These are phyloP conservation scores for Protobothrops mucrosquamatus DNA, from an alignment of 2,113 vertebrate species.

Conservation along the genomic window DNA sequence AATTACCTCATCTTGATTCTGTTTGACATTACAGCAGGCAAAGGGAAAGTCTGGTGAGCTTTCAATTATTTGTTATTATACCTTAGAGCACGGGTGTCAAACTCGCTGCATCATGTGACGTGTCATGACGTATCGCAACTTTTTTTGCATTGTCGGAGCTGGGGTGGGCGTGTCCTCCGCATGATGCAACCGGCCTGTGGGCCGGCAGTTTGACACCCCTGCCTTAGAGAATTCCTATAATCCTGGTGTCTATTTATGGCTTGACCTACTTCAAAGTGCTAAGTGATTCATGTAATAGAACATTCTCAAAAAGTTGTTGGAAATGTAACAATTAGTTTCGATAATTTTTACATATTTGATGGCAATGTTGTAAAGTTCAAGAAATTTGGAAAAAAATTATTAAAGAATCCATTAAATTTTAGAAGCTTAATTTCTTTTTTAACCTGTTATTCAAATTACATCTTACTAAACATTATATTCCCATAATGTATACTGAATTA, in stretches of 20 bases:
- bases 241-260: not conserved
- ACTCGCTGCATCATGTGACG: too few relatives aligned
- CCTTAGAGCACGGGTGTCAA: not conserved
- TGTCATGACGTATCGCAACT: too few relatives aligned
- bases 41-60: not conserved
- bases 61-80: not conserved
- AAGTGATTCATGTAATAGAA: not conserved
- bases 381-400: not conserved
- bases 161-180: too few relatives aligned
- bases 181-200: too few relatives aligned
- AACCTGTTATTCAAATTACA: not conserved
- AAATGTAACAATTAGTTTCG: not conserved
- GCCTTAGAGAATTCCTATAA: not conserved
- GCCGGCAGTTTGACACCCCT: too few relatives aligned
- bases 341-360: not conserved
- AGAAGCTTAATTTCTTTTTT: not conserved
- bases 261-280: not conserved
- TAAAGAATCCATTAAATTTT: not conserved
- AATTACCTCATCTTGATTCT: not conserved
- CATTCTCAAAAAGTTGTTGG: not conserved
- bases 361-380: not conserved
- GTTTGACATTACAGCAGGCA: not conserved
- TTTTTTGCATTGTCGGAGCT: too few relatives aligned
- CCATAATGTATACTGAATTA: not conserved
- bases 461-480: not conserved